These are phyloP conservation scores for Chydorus sphaericus DNA, from an alignment of 2,888 invertebrate species.

Conservation along the genomic window DNA sequence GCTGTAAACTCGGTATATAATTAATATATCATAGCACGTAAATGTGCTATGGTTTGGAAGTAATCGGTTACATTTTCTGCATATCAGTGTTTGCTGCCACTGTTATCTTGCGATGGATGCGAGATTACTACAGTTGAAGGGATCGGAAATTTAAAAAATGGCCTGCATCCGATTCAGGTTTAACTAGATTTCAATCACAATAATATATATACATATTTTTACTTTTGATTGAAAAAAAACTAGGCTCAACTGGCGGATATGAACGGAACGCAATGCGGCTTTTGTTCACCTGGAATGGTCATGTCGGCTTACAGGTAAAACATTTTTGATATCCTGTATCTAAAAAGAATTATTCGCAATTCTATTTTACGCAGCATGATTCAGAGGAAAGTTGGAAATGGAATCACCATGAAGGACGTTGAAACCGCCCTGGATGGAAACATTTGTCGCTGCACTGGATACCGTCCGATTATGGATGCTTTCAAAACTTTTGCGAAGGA, in stretches of 20 bases:
- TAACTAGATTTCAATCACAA: conserved; percentile 16
- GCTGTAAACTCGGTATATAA: conserved; percentile 50
- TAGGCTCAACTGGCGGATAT: conserved; percentile 26
- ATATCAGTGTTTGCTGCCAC: conserved; percentile 29
- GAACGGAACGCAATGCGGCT: conserved; percentile 33
- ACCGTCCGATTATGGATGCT: conserved; percentile 45
- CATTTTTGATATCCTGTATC: too few species aligned
- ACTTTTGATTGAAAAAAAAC: not conserved
- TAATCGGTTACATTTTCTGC: conserved; percentile 23
- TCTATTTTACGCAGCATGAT: not conserved
- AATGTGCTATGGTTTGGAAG: too few species aligned
- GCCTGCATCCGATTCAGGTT: conserved; percentile 28
- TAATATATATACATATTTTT: not conserved
- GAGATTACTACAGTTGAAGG: conserved; percentile 31
- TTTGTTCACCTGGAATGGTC: conserved; percentile 32
- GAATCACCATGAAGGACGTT: conserved; percentile 43
- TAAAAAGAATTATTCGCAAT: not conserved
- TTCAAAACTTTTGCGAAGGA: conserved; percentile 57
- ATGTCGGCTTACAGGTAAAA: conserved; percentile 31
- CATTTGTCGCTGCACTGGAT: conserved; percentile 61
- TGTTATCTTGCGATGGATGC: conserved; percentile 29
- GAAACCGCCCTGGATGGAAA: conserved; percentile 56
- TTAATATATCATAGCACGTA: not conserved
- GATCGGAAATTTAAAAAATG: conserved; percentile 25
- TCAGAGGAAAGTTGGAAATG: not conserved